phyloP scores from a whole-genome alignment of 1,140 invertebrate genomes.

The Tribolium madens region DNA sequence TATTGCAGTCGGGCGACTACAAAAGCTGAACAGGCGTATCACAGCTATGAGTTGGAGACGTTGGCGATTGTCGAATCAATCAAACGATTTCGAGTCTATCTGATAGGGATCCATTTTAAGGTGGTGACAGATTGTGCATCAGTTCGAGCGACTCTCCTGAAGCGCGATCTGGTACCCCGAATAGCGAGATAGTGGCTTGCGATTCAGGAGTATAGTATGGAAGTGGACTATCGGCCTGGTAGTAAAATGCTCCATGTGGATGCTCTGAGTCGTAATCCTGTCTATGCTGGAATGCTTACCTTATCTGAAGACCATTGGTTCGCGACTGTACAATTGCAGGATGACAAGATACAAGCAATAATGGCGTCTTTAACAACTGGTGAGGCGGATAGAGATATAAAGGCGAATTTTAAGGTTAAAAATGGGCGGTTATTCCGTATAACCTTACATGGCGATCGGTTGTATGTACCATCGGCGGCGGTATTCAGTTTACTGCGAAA shows the following conservation, averaged over 20 bases:
- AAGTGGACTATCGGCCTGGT: slow-evolving; percentile 58
- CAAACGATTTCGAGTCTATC: slow-evolving; percentile 56
- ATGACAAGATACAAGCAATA: not conserved
- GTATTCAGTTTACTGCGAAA: not conserved
- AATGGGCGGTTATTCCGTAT: not conserved
- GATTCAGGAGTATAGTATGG: slow-evolving; percentile 45
- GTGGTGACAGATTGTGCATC: slow-evolving; percentile 58
- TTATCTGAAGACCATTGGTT: not conserved
- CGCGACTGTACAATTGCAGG: not conserved
- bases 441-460: not conserved
- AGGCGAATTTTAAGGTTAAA: not conserved
- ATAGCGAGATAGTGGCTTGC: not conserved
- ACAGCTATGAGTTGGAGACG: slow-evolving; percentile 56
- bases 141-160: slow-evolving; percentile 32
- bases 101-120: slow-evolving; percentile 44
- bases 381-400: not conserved
- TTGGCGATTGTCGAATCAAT: slow-evolving; percentile 57
- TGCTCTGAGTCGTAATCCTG: slow-evolving; percentile 61
- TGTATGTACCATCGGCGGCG: slow-evolving; percentile 2
- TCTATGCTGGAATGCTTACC: not conserved
- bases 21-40: slow-evolving; percentile 43
- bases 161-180: not conserved
- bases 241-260: slow-evolving; percentile 62
- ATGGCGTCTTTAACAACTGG: not conserved
- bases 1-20: slow-evolving; percentile 51